phyloP scores from a whole-genome alignment of 2,113 vertebrate genomes.

The Corynorhinus townsendii region DNA sequence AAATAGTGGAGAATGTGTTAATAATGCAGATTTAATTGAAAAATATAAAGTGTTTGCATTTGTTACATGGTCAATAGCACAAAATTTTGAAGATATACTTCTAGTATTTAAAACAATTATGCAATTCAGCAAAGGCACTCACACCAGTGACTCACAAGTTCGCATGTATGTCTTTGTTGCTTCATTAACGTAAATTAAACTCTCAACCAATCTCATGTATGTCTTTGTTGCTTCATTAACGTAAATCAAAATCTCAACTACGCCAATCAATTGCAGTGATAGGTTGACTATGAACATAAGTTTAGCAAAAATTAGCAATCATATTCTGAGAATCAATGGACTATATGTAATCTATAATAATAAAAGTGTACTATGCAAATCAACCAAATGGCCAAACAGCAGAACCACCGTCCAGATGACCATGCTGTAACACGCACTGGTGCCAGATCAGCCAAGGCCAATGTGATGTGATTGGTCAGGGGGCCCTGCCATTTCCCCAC shows the following conservation, averaged over 20 bases:
- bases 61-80: background rate
- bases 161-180: background rate
- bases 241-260: background rate
- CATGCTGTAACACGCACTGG: too few relatives aligned
- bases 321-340: background rate
- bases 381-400: too few relatives aligned
- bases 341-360: background rate
- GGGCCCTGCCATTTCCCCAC: too few relatives aligned
- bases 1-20: background rate
- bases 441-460: too few relatives aligned
- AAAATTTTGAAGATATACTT: background rate
- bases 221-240: background rate
- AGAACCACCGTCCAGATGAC: too few relatives aligned
- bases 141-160: background rate
- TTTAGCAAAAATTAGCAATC: background rate
- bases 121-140: background rate
- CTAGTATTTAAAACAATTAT: background rate
- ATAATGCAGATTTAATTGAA: background rate
- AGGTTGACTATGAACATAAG: background rate
- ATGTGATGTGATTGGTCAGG: too few relatives aligned
- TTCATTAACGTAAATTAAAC: too few relatives aligned
- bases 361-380: too few relatives aligned
- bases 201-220: too few relatives aligned
- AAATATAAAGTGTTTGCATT: background rate
- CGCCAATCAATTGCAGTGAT: background rate